Evolutionary conservation across 2,797 vertebrate species (phyloP).

Genomic region (Cossypha niveicapilla): DNA sequence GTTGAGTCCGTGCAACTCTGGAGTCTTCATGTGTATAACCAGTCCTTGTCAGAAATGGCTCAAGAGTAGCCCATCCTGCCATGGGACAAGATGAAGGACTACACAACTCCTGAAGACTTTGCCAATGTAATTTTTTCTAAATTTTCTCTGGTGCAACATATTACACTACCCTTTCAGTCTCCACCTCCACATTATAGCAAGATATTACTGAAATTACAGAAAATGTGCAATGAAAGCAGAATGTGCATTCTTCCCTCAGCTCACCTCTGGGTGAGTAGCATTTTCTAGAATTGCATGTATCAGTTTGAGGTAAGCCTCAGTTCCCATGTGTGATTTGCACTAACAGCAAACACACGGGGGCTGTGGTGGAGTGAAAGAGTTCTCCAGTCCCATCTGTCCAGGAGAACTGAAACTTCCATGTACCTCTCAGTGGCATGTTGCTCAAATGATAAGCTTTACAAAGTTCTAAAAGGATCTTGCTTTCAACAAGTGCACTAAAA

Average conservation of each 20-base stretch:
- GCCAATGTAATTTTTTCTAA: neutral
- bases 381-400: neutral
- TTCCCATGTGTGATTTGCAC: neutral
- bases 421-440: neutral
- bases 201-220: neutral
- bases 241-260: neutral
- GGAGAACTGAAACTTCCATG: neutral
- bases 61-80: neutral
- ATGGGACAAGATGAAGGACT: neutral
- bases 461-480: neutral
- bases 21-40: neutral
- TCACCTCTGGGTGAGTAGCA: neutral
- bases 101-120: neutral
- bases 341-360: accelerated
- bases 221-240: neutral
- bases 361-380: accelerated
- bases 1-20: neutral
- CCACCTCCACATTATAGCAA: neutral
- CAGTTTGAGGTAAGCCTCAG: neutral
- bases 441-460: conserved; percentile 7
- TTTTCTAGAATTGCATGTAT: neutral
- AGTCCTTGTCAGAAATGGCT: neutral
- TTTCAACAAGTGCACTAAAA: neutral
- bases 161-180: neutral
- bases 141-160: neutral